Conservation (phyloP, 2,888 invertebrate genomes). For the Heliconius ismenius region DNA sequence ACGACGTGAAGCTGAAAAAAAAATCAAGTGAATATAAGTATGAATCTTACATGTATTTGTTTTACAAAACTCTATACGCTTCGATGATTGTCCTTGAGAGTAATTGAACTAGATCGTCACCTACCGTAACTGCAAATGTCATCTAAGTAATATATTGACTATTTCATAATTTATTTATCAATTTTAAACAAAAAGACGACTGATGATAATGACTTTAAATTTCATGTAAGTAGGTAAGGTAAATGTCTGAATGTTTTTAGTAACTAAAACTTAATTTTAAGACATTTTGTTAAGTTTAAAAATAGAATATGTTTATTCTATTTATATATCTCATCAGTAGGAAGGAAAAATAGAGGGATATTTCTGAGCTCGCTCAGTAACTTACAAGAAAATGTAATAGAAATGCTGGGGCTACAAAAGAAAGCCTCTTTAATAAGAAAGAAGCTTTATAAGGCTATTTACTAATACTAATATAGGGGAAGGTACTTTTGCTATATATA, state of each 20-base stretch:
- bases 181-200: not conserved
- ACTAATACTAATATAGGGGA: no score
- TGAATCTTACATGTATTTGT: not conserved
- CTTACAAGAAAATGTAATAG: no score
- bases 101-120: slow-evolving; percentile 17
- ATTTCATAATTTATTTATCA: not conserved
- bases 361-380: not conserved
- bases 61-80: not conserved
- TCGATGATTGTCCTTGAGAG: slow-evolving; percentile 22
- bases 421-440: no score
- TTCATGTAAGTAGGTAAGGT: not conserved
- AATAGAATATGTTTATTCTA: not conserved
- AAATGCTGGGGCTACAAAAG: no score
- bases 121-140: slow-evolving; percentile 14
- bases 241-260: no score
- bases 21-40: not conserved
- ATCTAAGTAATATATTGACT: not conserved
- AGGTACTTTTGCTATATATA: no score
- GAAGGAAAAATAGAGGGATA: not conserved
- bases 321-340: not conserved
- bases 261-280: not conserved
- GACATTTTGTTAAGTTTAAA: not conserved
- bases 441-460: no score
- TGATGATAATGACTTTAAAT: not conserved
- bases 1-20: not conserved